Base-by-base conservation (phyloP, 2,113 vertebrate genomes). In the Vireo altiloquus region DNA sequence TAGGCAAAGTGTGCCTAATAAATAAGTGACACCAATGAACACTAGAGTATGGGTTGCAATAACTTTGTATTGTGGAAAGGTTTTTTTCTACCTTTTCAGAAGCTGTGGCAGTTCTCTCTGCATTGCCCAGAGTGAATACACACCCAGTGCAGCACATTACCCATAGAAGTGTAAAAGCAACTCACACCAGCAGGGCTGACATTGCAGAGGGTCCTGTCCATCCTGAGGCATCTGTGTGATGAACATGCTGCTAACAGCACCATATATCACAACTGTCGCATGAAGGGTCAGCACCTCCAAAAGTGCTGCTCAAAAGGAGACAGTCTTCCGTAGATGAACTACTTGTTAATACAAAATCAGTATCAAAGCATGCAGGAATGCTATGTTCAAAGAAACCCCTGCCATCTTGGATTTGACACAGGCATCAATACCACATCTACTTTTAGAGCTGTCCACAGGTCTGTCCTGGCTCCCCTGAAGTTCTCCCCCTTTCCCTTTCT, bases 101-200 rank as follows among this genome's bases (percentile, higher is more conserved):
- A 68, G 24, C 9, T 60, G 11, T 16, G 42, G 47, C n/a, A 5
- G 11, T 72, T 72, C 37, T 22, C 3, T 16, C 27, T 64, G 5
- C 37, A 6, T 17, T 60, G 10, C 13, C 24, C 53, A 35, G 28
- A 44, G 24, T 2, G 1, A 4, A 11, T 13, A 12, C 21, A 3
- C 4, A 17, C 4, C 9, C 35, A 16, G 3, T 3, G 15, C 25
- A 42, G 23, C 5, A 7, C 28, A 4, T 19, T 40, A 18, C 9
- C 15, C 10, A 2, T 1, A 0, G 6, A n/a, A 56, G 30, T 27
- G 23, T 17, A 33, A 77, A 75, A 72, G 11, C 9, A n/a, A 5
- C 2, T 25, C n/a, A 12, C 1, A 0, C 2, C 37, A 54, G 40
- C 9, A 31, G 15, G 23, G 37, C 49, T 4, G 20, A 9, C 49